Conservation (phyloP, 2,113 vertebrate genomes). For the Cepphus grylle region DNA sequence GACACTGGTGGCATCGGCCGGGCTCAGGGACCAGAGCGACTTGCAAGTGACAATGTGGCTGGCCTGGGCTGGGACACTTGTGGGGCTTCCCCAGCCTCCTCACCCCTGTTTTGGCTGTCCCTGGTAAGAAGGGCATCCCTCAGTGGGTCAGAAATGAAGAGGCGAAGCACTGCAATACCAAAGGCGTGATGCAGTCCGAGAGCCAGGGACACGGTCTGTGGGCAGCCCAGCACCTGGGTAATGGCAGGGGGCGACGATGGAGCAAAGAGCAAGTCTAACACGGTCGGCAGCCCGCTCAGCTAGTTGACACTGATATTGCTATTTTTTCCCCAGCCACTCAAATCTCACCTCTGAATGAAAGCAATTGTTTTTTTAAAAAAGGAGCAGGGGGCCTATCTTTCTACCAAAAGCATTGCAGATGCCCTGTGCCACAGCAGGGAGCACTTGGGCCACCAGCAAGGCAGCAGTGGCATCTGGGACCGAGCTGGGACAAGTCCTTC, state of each 20-base stretch:
- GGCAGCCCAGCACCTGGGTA: not conserved
- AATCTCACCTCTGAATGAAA: constrained; percentile 10
- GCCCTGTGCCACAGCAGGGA: not conserved
- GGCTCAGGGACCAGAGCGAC: not conserved
- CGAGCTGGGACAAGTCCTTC: not conserved
- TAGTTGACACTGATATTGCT: not conserved
- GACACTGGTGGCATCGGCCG: not conserved
- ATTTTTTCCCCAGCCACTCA: not conserved
- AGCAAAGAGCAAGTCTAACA: not conserved
- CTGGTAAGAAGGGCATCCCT: not conserved
- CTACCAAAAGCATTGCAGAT: not conserved
- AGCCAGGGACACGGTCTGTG: not conserved
- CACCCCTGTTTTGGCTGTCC: not conserved
- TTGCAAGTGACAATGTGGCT: not conserved
- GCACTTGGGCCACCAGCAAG: not conserved
- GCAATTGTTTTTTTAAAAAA: not conserved
- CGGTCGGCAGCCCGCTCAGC: not conserved
- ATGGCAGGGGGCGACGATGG: fast-evolving
- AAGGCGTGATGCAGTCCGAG: not conserved
- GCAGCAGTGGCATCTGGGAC: not conserved
- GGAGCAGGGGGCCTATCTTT: not conserved
- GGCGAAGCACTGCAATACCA: not conserved
- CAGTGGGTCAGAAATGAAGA: not conserved
- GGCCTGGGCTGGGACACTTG: not conserved
- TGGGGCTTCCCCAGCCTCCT: not conserved